phyloP scores from a whole-genome alignment of 35 echinoderm and acorn worm species.

The Diadema setosum region DNA sequence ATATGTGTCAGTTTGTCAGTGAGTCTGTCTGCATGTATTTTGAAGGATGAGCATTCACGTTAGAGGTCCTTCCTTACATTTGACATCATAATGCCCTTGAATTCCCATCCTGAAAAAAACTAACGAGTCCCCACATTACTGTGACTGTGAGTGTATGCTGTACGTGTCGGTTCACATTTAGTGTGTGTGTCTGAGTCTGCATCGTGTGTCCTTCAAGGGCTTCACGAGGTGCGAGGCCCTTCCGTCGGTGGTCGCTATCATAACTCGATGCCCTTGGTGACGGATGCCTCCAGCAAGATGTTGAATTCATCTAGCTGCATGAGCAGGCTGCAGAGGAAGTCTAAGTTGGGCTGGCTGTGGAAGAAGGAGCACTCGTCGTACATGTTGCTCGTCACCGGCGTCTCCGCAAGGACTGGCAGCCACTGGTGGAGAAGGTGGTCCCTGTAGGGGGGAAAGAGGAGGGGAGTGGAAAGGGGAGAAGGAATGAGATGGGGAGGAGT shows the following conservation, averaged over 20 bases:
- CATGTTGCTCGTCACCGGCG: slow-evolving; percentile 85
- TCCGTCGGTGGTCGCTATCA: slow-evolving; percentile 12
- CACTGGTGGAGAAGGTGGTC: slow-evolving; percentile 93
- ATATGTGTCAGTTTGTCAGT: no score
- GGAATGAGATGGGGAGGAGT: no score
- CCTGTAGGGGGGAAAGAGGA: slow-evolving; percentile 43
- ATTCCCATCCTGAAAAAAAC: background rate
- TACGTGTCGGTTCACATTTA: background rate
- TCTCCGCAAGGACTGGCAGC: slow-evolving; percentile 89
- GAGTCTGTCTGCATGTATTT: no score
- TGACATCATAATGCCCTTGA: background rate
- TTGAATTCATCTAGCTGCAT: slow-evolving; percentile 89
- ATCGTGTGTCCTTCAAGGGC: background rate
- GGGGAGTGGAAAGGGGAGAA: no score
- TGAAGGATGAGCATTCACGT: no score
- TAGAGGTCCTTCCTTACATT: background rate
- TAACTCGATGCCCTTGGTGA: slow-evolving; percentile 93
- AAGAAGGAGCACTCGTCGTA: slow-evolving; percentile 96
- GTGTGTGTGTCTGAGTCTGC: background rate
- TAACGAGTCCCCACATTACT: background rate
- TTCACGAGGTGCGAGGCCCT: background rate
- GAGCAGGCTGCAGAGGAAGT: slow-evolving; percentile 85
- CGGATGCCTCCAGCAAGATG: slow-evolving; percentile 86
- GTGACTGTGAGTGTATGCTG: background rate
- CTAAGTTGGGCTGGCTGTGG: slow-evolving; percentile 34